Conservation (phyloP, 2,888 invertebrate genomes). For the Eilema sororculum region DNA sequence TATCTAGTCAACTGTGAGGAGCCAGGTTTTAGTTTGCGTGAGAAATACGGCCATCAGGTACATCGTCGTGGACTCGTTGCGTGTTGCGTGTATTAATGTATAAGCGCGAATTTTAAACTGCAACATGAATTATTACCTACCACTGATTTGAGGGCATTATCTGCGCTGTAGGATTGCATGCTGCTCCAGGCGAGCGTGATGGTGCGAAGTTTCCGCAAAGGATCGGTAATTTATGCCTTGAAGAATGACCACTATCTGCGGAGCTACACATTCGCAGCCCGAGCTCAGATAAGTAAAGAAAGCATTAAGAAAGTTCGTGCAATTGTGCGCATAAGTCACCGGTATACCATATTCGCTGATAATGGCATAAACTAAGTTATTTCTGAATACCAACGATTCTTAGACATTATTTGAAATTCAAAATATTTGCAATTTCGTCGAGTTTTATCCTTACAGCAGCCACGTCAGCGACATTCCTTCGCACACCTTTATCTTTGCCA, state of each 20-base stretch:
- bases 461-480: constrained; percentile 46
- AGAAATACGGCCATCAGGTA: constrained; percentile 61
- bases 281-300: constrained; percentile 39
- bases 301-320: constrained; percentile 40
- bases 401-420: constrained; percentile 54
- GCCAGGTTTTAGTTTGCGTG: constrained; percentile 62
- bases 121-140: constrained; percentile 51
- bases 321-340: constrained; percentile 43
- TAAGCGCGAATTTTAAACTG: constrained; percentile 68
- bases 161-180: constrained; percentile 54
- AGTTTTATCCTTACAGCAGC: constrained; percentile 49
- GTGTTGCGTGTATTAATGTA: constrained; percentile 70
- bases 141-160: constrained; percentile 68
- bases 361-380: constrained; percentile 49
- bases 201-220: constrained; percentile 59
- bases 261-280: constrained; percentile 37
- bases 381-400: constrained; percentile 48
- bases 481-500: constrained; percentile 54
- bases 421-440: constrained; percentile 55
- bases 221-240: constrained; percentile 66
- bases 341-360: constrained; percentile 18
- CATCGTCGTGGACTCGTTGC: constrained; percentile 55
- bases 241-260: constrained; percentile 68
- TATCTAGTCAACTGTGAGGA: constrained; percentile 47
- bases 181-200: constrained; percentile 64